These are phyloP conservation scores for Liasis olivaceus DNA, from an alignment of 2,797 vertebrate species.

Conservation along the genomic window DNA sequence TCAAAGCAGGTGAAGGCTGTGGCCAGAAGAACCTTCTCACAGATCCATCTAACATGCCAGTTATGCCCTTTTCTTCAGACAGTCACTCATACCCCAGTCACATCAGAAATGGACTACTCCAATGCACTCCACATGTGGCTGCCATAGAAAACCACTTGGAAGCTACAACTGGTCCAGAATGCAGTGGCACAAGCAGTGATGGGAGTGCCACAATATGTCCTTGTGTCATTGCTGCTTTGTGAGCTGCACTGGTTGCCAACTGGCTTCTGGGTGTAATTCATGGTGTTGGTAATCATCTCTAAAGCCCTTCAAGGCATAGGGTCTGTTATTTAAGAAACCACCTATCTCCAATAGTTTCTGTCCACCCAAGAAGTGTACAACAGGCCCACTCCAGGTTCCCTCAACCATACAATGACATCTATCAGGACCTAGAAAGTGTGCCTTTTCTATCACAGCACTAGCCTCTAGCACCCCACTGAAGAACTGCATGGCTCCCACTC, in stretches of 20 bases:
- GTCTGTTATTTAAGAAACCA: not conserved
- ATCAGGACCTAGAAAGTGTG: not conserved
- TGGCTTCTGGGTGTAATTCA: not conserved
- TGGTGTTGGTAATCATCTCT: not conserved
- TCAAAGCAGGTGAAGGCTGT: not conserved
- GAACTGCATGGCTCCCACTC: not conserved
- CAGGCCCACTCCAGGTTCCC: not conserved
- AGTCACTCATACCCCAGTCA: not conserved
- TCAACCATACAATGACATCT: not conserved
- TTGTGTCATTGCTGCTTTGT: not conserved
- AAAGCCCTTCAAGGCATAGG: not conserved
- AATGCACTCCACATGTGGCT: not conserved
- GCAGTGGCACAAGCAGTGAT: not conserved
- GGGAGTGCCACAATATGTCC: not conserved
- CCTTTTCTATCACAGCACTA: not conserved
- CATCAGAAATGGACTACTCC: not conserved
- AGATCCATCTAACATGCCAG: not conserved
- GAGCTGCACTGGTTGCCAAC: not conserved
- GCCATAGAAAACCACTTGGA: not conserved
- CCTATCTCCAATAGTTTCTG: not conserved
- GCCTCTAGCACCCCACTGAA: not conserved
- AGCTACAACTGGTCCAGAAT: not conserved
- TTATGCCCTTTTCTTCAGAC: not conserved
- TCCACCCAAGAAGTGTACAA: not conserved
- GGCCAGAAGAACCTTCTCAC: not conserved